Evolutionary conservation across 2,797 vertebrate genomes (phyloP).

Genomic region (Eulemur mongoz): DNA sequence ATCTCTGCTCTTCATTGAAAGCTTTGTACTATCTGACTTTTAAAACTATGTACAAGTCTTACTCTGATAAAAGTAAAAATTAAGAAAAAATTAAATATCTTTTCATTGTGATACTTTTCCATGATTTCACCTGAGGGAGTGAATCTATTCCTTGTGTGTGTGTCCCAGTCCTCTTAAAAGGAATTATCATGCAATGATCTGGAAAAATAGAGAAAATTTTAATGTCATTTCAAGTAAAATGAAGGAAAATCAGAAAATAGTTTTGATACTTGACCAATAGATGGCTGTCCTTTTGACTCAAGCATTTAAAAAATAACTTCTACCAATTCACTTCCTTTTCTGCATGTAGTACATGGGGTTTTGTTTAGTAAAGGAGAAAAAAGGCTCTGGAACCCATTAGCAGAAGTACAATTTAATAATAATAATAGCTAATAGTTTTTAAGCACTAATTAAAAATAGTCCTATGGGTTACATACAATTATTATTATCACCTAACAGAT

Average conservation of each 20-base stretch:
- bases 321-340: background rate
- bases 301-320: constrained; percentile 11
- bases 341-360: background rate
- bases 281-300: background rate
- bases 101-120: background rate
- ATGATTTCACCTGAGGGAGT: background rate
- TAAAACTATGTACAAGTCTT: background rate
- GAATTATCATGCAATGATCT: background rate
- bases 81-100: constrained; percentile 1
- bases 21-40: background rate
- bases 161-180: background rate
- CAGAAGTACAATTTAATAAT: background rate
- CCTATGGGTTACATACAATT: background rate
- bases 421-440: background rate
- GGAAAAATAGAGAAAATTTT: background rate
- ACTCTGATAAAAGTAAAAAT: constrained; percentile 17
- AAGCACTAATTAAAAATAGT: background rate
- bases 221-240: constrained; percentile 3
- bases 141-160: background rate
- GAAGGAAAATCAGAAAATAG: constrained; percentile 44
- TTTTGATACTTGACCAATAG: background rate
- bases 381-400: background rate
- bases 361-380: constrained; percentile 24
- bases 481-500: background rate
- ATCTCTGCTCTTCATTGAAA: background rate